Evolutionary conservation across 1,140 invertebrate species (phyloP).

Genomic region (Macrosteles quadrilineatus): DNA sequence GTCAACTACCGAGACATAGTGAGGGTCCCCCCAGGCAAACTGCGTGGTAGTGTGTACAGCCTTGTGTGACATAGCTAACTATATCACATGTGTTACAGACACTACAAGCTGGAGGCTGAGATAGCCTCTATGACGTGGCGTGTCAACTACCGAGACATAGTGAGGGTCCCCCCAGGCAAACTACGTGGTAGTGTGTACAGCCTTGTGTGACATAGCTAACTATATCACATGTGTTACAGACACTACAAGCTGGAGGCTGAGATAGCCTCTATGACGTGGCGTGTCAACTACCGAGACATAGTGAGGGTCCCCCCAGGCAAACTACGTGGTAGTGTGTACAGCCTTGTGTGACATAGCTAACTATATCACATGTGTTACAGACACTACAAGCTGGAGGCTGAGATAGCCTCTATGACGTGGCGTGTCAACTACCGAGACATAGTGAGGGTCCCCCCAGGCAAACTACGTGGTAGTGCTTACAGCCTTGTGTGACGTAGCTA

Average conservation of each 20-base stretch:
- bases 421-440: slow-evolving; percentile 85
- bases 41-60: slow-evolving; percentile 65
- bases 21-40: slow-evolving; percentile 48
- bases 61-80: slow-evolving; percentile 58
- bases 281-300: slow-evolving; percentile 83
- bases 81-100: slow-evolving; percentile 66
- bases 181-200: slow-evolving; percentile 66
- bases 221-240: too few species aligned
- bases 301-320: slow-evolving; percentile 48
- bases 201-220: too few species aligned
- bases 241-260: slow-evolving; percentile 91
- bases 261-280: slow-evolving; percentile 95
- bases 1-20: slow-evolving; percentile 80
- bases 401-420: slow-evolving; percentile 96
- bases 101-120: slow-evolving; percentile 90
- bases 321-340: slow-evolving; percentile 64
- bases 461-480: slow-evolving; percentile 62
- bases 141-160: slow-evolving; percentile 80
- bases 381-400: slow-evolving; percentile 88
- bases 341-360: slow-evolving; percentile 59
- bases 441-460: slow-evolving; percentile 46
- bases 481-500: too few species aligned
- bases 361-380: slow-evolving; percentile 64
- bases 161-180: slow-evolving; percentile 48
- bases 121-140: slow-evolving; percentile 96